Percentiles rank a stretch among this genome's conserved stretches.
phyloP scores from a whole-genome alignment of 2,888 invertebrate genomes.

The Toxonevra muliebris region DNA sequence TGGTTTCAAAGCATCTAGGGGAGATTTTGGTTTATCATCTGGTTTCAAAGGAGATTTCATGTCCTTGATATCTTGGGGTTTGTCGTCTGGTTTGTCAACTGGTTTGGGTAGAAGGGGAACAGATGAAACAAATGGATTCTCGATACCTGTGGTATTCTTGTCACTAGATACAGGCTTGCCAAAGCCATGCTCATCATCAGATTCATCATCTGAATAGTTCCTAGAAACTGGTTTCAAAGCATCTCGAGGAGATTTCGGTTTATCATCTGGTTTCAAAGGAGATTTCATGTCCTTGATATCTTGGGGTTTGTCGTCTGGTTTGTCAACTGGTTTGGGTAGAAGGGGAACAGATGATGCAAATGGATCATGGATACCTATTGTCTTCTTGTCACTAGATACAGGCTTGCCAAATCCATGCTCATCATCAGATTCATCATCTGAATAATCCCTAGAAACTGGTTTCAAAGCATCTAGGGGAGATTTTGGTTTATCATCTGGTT shows the following conservation, averaged over 20 bases:
- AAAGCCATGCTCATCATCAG: neutral
- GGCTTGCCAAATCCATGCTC: constrained; percentile 1
- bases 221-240: neutral
- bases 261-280: neutral
- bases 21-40: constrained; percentile 5
- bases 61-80: neutral
- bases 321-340: neutral
- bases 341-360: neutral
- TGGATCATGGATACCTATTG: too few species aligned
- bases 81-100: too few species aligned
- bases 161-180: neutral
- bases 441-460: neutral
- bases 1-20: neutral
- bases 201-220: constrained; percentile 7
- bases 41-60: constrained; percentile 5
- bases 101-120: too few species aligned
- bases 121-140: neutral
- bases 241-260: constrained; percentile 11
- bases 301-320: constrained; percentile 8
- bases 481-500: constrained; percentile 9
- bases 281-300: neutral
- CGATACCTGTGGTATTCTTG: neutral
- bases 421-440: constrained; percentile 2
- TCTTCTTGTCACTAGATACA: neutral
- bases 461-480: neutral